Base-by-base conservation (phyloP, 2,797 vertebrate species). In the Antrozous pallidus region DNA sequence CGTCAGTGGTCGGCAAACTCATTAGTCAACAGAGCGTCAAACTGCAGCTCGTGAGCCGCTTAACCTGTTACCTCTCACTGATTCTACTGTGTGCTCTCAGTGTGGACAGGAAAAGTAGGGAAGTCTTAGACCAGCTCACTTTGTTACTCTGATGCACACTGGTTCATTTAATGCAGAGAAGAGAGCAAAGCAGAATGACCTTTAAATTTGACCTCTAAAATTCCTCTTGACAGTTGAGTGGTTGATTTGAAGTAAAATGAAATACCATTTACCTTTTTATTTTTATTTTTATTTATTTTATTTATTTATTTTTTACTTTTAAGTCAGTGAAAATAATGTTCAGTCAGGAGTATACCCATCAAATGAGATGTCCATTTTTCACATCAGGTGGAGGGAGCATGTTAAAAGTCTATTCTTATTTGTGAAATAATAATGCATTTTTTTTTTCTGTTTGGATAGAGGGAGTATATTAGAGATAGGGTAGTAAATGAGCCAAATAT, bases 261-360 rank as follows among this genome's bases (percentile, higher is more conserved):
- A 90, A 85, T 85, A 22, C 58, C 33, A 77, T 33, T 77, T 49
- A 47, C 1, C 10, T 4, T 58, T 38, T 42, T 90, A 86, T 79
- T 89, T 89, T 95, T 13, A n/a, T n/a, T n/a, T n/a, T n/a, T n/a
- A n/a, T n/a, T n/a, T n/a, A n/a, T n/a, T n/a, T n/a, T n/a, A n/a
- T n/a, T n/a, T n/a, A n/a, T n/a, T n/a, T n/a, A n/a, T n/a, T n/a
- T 92, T 91, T 96, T 61, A 69, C 77, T 90, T 90, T 65, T 85
- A 94, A 91, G 38, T 78, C 45, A n/a, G 2, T 16, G 49, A 74
- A 83, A 93, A 83, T 51, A 20, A 4, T 65, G 1, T 73, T 93
- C 10, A n/a, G 2, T 81, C 33, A 26, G 20, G 45, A 45, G 17
- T 65, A 1, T 63, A 8, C 20, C 38, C 81, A 70, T 63, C n/a